Percentiles rank a stretch among this genome's conserved stretches.
Evolutionary conservation across 2,888 invertebrate genomes (phyloP).

Genomic region (Liopterus haemorrhoidalis): DNA sequence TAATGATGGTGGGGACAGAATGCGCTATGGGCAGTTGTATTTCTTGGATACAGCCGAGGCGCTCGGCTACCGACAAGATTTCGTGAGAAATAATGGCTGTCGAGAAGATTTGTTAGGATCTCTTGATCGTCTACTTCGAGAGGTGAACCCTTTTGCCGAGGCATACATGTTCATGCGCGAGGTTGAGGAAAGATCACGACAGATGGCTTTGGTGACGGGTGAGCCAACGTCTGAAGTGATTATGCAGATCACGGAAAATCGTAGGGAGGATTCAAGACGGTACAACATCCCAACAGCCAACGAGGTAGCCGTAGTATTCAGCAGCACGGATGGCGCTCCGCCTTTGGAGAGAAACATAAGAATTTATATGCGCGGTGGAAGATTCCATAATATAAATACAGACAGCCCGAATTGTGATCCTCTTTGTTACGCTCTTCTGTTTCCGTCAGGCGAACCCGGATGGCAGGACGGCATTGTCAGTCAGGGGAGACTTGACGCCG

Average conservation of each 20-base stretch:
- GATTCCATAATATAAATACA: conserved; percentile 11
- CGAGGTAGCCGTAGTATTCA: conserved; percentile 10
- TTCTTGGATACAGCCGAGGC: background rate
- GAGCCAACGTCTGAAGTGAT: too few relatives aligned
- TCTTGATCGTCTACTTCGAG: background rate
- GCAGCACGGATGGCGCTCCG: background rate
- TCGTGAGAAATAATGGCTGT: background rate
- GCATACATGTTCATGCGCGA: conserved; percentile 3
- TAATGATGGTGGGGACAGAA: too few relatives aligned
- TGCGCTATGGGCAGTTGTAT: conserved; percentile 71
- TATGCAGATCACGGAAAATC: too few relatives aligned
- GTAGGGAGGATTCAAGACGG: conserved; percentile 25
- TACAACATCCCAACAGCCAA: conserved; percentile 28
- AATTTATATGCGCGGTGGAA: background rate
- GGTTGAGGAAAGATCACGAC: conserved; percentile 24
- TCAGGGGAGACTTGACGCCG: too few relatives aligned
- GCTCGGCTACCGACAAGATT: background rate
- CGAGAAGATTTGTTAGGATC: background rate
- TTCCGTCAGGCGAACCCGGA: conserved; percentile 4
- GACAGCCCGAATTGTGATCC: conserved; percentile 10
- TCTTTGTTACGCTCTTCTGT: conserved; percentile 1
- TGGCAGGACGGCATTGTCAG: conserved; percentile 2
- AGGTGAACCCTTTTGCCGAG: background rate
- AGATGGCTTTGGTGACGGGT: too few relatives aligned
- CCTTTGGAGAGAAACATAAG: conserved; percentile 2